Base-by-base conservation (phyloP, 2,888 invertebrate genomes). In the Cryptocheilus praepositus region DNA sequence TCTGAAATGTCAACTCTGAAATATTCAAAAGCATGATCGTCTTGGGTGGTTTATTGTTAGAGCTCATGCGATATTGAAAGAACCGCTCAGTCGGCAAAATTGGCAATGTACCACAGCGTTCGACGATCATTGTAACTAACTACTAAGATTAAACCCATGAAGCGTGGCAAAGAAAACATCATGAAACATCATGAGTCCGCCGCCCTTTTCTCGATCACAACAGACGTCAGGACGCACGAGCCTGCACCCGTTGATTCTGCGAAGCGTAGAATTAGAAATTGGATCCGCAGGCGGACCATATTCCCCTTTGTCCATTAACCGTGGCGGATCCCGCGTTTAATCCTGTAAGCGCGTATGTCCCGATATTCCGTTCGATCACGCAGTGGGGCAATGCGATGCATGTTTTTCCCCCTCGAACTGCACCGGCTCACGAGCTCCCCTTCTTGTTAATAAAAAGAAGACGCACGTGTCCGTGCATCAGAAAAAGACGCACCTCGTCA, bases 271-370 rank as follows among this genome's bases (percentile, higher is more conserved):
- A 79, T 79, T 79, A 77, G 79, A 79, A 79, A 79, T 79, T 79
- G 77, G 79, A 79, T 79, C 70, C 77, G 79, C 63, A 68, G 66
- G 44, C 67, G 64, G 13, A 28, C 53, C 71, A 71, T 72, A 28
- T 76, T 67, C 70, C 79, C 79, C 65, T 71, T 74, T 71, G 73
- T 74, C 73, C 79, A 79, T 79, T 79, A 79, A 79, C 71, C 76
- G 64, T 73, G 72, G 59, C 55, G 61, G 53, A 61, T 61, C 70
- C 68, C 53, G 74, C 71, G 36, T 36, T 79, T 79, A 85, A 85
- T 85, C 85, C 83, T 76, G 55, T 61, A 56, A 65, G 67, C 79
- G 75, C 82, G 82, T 83, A 81, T 83, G 83, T 80, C 79, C 54
- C 78, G 77, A 82, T 77, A 73, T 78, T 72, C 70, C 71, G 76